A percentile compares a stretch with the other conserved stretches of the same genome.
Conservation (phyloP, 2,888 invertebrate species). For the Latrodectus elegans region DNA sequence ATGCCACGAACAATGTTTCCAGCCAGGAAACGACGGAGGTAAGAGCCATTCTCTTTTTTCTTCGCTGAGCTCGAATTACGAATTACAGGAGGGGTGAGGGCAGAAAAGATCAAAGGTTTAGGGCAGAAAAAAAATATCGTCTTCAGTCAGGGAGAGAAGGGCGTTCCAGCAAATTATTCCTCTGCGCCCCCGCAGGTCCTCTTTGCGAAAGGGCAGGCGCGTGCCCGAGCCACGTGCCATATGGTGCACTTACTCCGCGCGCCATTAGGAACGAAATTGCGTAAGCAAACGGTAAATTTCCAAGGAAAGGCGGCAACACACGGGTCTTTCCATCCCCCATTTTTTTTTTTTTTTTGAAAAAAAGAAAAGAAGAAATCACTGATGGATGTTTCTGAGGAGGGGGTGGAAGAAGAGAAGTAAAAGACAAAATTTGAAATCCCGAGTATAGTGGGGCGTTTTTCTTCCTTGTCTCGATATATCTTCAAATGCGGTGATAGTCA, state of each 20-base stretch:
- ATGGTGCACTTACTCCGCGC: neutral
- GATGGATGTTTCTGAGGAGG: neutral
- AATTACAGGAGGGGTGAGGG: neutral
- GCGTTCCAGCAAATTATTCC: slow-evolving; percentile 1
- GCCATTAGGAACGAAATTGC: slow-evolving; percentile 1
- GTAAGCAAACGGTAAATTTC: slow-evolving; percentile 2
- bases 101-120: neutral
- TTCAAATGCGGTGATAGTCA: neutral
- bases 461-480: too few species aligned
- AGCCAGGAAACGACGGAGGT: neutral
- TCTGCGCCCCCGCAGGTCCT: neutral
- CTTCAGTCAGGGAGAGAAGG: neutral
- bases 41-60: neutral
- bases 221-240: neutral
- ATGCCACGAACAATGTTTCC: neutral
- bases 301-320: neutral
- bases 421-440: neutral
- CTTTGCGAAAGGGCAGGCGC: neutral
- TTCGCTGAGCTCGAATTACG: neutral
- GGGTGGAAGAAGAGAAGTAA: neutral
- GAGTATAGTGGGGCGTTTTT: neutral
- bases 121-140: neutral
- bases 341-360: too few species aligned
- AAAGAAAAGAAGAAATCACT: neutral
- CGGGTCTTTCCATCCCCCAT: neutral